Percentiles rank a stretch among this genome's conserved stretches.
These are phyloP conservation scores for Drosophila auraria DNA, from an alignment of 1,140 invertebrate species.

Conservation along the genomic window DNA sequence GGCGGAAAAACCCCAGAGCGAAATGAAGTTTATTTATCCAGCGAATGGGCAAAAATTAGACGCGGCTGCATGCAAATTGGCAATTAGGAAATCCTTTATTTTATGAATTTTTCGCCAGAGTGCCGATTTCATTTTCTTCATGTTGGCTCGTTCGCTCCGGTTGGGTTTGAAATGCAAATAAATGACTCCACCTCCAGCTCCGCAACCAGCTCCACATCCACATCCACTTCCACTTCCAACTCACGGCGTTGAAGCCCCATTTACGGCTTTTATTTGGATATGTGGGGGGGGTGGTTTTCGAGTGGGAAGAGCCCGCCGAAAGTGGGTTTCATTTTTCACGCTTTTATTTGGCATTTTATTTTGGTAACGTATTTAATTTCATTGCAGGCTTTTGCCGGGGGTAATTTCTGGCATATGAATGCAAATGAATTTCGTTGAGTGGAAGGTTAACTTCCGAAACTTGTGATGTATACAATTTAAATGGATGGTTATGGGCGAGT, in stretches of 20 bases:
- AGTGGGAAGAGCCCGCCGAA: neutral
- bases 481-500: slow-evolving; percentile 12
- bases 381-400: slow-evolving; percentile 55
- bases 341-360: slow-evolving; percentile 69
- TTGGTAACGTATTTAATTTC: slow-evolving; percentile 72
- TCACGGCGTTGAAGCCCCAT: slow-evolving; percentile 59
- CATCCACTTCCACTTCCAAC: slow-evolving; percentile 11
- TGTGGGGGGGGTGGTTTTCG: slow-evolving; percentile 5
- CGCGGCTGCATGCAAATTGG: slow-evolving; percentile 77
- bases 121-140: slow-evolving; percentile 67
- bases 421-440: slow-evolving; percentile 46
- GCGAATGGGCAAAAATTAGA: slow-evolving; percentile 81
- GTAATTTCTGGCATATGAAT: slow-evolving; percentile 41
- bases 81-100: slow-evolving; percentile 82
- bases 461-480: slow-evolving; percentile 21
- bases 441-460: slow-evolving; percentile 31
- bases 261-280: slow-evolving; percentile 44
- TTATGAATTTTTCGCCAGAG: slow-evolving; percentile 69
- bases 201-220: neutral
- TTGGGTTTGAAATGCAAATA: slow-evolving; percentile 72
- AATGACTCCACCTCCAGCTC: slow-evolving; percentile 29
- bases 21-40: slow-evolving; percentile 77
- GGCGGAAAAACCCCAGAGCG: slow-evolving; percentile 38
- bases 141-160: slow-evolving; percentile 47
- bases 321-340: slow-evolving; percentile 57